These are phyloP conservation scores for Gallinago media DNA, from an alignment of 2,113 vertebrate genomes.

Conservation along the genomic window DNA sequence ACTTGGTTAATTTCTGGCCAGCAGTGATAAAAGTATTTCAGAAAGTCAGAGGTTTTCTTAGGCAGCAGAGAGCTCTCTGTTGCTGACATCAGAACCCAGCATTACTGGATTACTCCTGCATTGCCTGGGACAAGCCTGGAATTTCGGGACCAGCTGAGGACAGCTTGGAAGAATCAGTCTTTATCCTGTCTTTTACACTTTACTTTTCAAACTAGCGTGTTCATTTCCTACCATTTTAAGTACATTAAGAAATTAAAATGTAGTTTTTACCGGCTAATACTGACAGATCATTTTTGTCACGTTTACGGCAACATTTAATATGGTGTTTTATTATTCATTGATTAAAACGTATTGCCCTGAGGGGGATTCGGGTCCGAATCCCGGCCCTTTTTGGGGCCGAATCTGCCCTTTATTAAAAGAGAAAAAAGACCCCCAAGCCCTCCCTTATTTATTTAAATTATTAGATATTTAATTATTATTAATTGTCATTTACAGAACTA, in stretches of 20 bases:
- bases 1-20: neutral
- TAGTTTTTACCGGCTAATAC: neutral
- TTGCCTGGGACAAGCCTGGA: neutral
- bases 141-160: neutral
- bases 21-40: neutral
- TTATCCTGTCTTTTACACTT: slow-evolving; percentile 42
- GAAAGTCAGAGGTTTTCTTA: neutral
- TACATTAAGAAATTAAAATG: slow-evolving; percentile 15
- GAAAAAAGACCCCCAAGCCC: no score
- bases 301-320: neutral
- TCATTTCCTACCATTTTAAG: slow-evolving; percentile 26
- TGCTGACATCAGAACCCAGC: neutral
- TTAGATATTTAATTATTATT: no score
- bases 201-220: slow-evolving; percentile 32
- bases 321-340: no score
- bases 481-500: no score
- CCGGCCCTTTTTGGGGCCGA: no score
- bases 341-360: no score
- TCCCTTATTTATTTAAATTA: no score
- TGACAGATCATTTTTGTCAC: slow-evolving; percentile 17
- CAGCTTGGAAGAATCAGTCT: neutral
- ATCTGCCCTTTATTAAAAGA: no score
- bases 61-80: neutral
- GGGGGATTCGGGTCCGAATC: no score
- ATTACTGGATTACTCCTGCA: no score